Conservation (phyloP, 2,888 invertebrate species). For the Nomada lathburiana region DNA sequence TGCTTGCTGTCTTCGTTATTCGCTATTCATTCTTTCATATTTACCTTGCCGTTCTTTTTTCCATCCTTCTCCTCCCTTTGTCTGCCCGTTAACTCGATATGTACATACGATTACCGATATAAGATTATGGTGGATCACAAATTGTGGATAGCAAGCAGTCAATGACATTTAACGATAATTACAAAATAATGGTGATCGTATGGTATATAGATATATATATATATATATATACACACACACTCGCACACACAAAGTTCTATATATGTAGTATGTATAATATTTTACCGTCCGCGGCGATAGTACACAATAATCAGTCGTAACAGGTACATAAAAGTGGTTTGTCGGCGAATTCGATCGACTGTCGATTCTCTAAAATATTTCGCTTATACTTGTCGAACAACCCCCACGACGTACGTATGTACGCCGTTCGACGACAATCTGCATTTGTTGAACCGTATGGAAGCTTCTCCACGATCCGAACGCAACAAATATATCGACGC, state of each 20-base stretch:
- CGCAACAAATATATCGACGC: background rate
- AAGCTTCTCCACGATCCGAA: constrained; percentile 6
- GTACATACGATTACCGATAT: constrained; percentile 62
- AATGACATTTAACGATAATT: constrained; percentile 71
- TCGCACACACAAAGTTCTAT: constrained; percentile 43
- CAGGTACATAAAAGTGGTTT: constrained; percentile 65
- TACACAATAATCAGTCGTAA: constrained; percentile 64
- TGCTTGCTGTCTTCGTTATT: background rate
- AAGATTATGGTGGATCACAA: constrained; percentile 55
- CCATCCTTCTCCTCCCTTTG: background rate
- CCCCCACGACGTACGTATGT: too few species aligned
- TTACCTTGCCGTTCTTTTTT: background rate
- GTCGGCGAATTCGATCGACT: constrained; percentile 43
- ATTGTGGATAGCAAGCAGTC: constrained; percentile 65
- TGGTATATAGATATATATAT: constrained; percentile 48
- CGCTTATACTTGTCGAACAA: background rate
- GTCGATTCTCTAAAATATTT: background rate
- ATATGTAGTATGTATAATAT: constrained; percentile 56
- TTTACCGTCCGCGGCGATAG: constrained; percentile 45
- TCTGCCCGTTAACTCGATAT: constrained; percentile 60
- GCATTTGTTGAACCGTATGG: background rate
- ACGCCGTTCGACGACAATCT: background rate
- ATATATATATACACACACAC: constrained; percentile 24
- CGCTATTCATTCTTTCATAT: background rate
- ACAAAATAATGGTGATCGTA: constrained; percentile 64